phyloP scores from a whole-genome alignment of 2,888 invertebrate species.

The Koerneria pararmatus region DNA sequence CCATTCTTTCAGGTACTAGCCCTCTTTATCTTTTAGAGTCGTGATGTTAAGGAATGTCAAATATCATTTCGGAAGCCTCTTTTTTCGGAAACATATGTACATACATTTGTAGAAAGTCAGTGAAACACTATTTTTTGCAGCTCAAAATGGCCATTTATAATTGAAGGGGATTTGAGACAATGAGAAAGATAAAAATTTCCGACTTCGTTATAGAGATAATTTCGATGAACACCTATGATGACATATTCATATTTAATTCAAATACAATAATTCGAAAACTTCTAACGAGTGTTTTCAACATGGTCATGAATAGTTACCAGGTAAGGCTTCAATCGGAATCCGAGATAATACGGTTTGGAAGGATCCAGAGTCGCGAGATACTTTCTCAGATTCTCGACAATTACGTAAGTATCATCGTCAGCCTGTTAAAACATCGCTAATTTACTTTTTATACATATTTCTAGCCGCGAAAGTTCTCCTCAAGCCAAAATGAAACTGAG shows the following conservation, averaged over 20 bases:
- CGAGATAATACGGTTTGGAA: conserved; percentile 37
- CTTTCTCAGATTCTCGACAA: conserved; percentile 39
- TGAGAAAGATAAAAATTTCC: neutral
- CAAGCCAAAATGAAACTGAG: neutral
- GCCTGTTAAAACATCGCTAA: conserved; percentile 30
- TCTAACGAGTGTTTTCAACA: neutral
- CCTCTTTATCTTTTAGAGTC: too few relatives aligned
- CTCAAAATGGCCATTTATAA: too few relatives aligned
- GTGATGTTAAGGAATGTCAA: too few relatives aligned
- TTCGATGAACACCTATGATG: too few relatives aligned
- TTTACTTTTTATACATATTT: neutral
- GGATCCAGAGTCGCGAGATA: conserved; percentile 37
- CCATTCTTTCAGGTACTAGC: neutral
- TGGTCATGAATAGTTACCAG: conserved; percentile 24
- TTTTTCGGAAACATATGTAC: neutral
- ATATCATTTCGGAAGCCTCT: too few relatives aligned
- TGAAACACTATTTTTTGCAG: too few relatives aligned
- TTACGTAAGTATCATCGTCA: conserved; percentile 48
- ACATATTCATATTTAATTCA: too few relatives aligned
- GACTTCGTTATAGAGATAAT: too few relatives aligned
- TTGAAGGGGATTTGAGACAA: neutral
- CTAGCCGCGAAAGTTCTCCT: neutral
- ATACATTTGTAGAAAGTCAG: neutral
- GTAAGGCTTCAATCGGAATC: conserved; percentile 42
- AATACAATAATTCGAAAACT: too few relatives aligned